A percentile compares a stretch with the other conserved stretches of the same genome.
Conservation (phyloP, 2,113 vertebrate genomes). For the Pyxicephalus adspersus region DNA sequence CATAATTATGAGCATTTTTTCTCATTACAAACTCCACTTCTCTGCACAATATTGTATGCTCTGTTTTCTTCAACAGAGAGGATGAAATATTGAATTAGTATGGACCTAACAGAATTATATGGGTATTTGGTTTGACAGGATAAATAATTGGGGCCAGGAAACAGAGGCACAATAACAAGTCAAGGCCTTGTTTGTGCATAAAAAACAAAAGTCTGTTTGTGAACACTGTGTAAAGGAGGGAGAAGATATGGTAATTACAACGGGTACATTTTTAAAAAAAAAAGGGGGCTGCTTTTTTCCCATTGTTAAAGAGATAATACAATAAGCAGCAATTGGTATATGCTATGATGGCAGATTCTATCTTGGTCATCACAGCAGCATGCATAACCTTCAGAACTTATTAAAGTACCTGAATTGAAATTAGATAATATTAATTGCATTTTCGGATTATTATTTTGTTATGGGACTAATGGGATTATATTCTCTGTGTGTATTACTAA, state of each 20-base stretch:
- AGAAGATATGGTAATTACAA: background rate
- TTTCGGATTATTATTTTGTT: too few relatives aligned
- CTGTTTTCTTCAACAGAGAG: constrained; percentile 42
- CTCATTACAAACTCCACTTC: constrained; percentile 26
- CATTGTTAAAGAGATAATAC: too few relatives aligned
- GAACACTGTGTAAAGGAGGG: background rate
- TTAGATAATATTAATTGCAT: too few relatives aligned
- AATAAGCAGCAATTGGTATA: too few relatives aligned
- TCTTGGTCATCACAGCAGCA: too few relatives aligned
- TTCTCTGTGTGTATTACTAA: too few relatives aligned
- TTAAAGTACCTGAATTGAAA: too few relatives aligned
- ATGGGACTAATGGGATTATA: too few relatives aligned
- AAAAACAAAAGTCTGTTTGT: constrained; percentile 27
- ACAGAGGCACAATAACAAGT: constrained; percentile 24
- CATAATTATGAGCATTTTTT: constrained; percentile 24
- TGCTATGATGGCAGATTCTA: too few relatives aligned
- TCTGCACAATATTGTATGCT: constrained; percentile 24
- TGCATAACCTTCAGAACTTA: too few relatives aligned
- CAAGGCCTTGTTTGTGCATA: constrained; percentile 11
- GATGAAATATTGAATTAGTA: constrained; percentile 47
- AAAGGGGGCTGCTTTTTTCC: too few relatives aligned
- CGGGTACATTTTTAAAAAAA: background rate
- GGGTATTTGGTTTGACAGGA: constrained; percentile 47
- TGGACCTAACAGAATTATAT: constrained; percentile 42
- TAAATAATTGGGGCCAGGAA: constrained; percentile 49